phyloP scores from a whole-genome alignment of 2,888 invertebrate genomes.

The Leptopilina myrica region DNA sequence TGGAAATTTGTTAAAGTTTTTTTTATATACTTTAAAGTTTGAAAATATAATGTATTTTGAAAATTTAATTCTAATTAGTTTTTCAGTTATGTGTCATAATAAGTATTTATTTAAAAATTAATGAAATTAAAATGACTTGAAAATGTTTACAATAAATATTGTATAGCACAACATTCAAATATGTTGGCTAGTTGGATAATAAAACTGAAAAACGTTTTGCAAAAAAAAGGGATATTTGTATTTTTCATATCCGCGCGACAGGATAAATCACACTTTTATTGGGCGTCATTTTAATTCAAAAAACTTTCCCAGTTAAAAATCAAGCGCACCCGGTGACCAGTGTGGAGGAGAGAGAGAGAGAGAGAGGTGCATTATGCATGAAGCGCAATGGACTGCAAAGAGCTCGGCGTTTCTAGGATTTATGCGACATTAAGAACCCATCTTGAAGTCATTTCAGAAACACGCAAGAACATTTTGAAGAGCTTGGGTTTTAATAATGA shows the following conservation, averaged over 20 bases:
- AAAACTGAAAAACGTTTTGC: neutral
- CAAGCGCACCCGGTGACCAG: conserved; percentile 18
- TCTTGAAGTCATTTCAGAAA: conserved; percentile 36
- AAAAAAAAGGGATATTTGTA: no score
- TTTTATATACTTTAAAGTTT: no score
- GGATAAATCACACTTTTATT: conserved; percentile 7
- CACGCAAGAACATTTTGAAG: conserved; percentile 33
- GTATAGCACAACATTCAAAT: no score
- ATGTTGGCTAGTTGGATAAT: no score
- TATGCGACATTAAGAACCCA: conserved; percentile 37
- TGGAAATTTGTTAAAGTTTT: no score
- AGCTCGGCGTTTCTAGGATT: conserved; percentile 16
- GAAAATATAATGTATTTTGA: no score
- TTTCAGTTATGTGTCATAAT: no score
- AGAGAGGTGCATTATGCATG: conserved; percentile 33
- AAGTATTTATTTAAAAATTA: no score
- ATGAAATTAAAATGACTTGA: no score
- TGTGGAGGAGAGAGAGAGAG: no score
- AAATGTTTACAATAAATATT: no score
- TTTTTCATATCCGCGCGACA: neutral
- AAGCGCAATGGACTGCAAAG: conserved; percentile 24
- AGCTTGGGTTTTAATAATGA: conserved; percentile 29
- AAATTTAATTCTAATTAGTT: no score
- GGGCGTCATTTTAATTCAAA: conserved; percentile 8
- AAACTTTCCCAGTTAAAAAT: conserved; percentile 32